These are phyloP conservation scores for Drosophila ercepeae DNA, from an alignment of 1,140 invertebrate species.

Conservation along the genomic window DNA sequence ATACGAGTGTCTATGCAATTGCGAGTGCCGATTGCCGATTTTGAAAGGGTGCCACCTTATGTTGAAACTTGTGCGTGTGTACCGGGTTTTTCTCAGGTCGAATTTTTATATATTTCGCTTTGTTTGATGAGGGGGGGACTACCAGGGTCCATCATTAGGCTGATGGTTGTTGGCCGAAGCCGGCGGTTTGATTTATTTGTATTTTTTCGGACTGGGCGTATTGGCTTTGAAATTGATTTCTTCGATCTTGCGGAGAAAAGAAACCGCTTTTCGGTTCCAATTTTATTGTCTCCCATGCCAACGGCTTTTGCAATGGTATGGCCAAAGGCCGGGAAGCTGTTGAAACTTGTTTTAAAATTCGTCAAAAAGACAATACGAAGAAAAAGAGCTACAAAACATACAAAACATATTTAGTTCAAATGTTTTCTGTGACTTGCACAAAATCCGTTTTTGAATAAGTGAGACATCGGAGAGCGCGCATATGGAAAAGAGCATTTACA, in stretches of 20 bases:
- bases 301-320: slow-evolving; percentile 59
- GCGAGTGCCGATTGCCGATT: slow-evolving; percentile 40
- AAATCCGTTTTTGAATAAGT: slow-evolving; percentile 57
- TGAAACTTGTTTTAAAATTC: slow-evolving; percentile 54
- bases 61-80: slow-evolving; percentile 26
- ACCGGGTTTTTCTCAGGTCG: slow-evolving; percentile 15
- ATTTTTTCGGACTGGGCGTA: slow-evolving; percentile 13
- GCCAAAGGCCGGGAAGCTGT: slow-evolving; percentile 16
- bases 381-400: slow-evolving; percentile 40
- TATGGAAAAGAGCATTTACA: slow-evolving; percentile 17
- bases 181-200: slow-evolving; percentile 43
- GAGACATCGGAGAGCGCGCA: slow-evolving; percentile 34
- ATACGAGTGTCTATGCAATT: slow-evolving; percentile 32
- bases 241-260: slow-evolving; percentile 41
- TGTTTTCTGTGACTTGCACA: slow-evolving; percentile 65
- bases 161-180: slow-evolving; percentile 8
- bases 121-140: not conserved
- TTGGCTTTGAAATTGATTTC: slow-evolving; percentile 53
- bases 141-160: slow-evolving; percentile 13
- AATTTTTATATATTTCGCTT: not conserved
- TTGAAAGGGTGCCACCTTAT: slow-evolving; percentile 39
- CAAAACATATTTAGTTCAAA: slow-evolving; percentile 70
- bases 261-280: slow-evolving; percentile 48
- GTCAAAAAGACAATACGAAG: slow-evolving; percentile 47
- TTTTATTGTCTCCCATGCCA: slow-evolving; percentile 53